Conservation (phyloP, 1,140 invertebrate genomes). For the Diachasma alloeum region DNA sequence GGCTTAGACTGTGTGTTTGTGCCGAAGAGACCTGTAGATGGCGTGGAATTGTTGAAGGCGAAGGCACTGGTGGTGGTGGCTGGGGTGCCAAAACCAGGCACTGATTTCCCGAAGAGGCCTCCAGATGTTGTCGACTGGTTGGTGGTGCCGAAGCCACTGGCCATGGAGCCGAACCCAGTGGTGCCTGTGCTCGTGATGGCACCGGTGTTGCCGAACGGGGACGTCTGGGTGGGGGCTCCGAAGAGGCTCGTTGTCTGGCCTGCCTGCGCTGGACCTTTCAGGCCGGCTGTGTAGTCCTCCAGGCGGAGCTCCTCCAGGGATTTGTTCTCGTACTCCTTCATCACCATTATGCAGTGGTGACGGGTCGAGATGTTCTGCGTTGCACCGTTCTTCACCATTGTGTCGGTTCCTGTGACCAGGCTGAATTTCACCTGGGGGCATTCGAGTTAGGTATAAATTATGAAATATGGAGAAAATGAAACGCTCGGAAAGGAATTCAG, state of each 20-base stretch:
- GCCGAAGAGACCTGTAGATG: constrained; percentile 59
- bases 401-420: constrained; percentile 87
- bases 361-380: constrained; percentile 86
- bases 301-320: constrained; percentile 91
- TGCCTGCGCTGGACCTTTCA: constrained; percentile 76
- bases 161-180: constrained; percentile 55
- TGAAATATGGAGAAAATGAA: no score
- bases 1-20: constrained; percentile 60
- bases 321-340: constrained; percentile 97
- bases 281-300: constrained; percentile 91
- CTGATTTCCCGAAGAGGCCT: constrained; percentile 62
- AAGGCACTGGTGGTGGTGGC: constrained; percentile 68
- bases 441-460: no score
- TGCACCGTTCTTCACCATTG: constrained; percentile 87
- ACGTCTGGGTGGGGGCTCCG: constrained; percentile 59
- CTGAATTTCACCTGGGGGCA: constrained; percentile 75
- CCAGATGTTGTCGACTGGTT: constrained; percentile 54
- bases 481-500: no score
- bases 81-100: constrained; percentile 66
- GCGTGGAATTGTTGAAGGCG: constrained; percentile 64
- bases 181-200: constrained; percentile 59
- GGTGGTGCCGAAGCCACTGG: constrained; percentile 57
- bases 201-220: constrained; percentile 62
- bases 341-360: constrained; percentile 95
- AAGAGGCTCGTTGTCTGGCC: constrained; percentile 67